phyloP scores from a whole-genome alignment of 2,888 invertebrate species.

The Ophioninae sp. region DNA sequence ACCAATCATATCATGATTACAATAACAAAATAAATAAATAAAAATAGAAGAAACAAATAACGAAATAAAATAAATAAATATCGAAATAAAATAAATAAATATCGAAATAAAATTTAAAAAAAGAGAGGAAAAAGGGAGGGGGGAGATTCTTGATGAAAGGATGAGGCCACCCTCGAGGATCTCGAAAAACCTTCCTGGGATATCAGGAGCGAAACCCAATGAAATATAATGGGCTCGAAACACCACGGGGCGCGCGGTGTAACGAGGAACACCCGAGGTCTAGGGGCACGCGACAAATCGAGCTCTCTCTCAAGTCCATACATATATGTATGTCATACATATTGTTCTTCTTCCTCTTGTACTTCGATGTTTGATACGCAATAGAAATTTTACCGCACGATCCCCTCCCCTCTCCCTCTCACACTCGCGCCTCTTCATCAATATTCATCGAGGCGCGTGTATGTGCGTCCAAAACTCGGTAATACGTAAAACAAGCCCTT shows the following conservation, averaged over 20 bases:
- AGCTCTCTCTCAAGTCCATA: constrained; percentile 36
- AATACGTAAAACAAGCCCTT: constrained; percentile 46
- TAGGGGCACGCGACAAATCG: constrained; percentile 70
- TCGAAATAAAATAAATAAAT: too few relatives aligned
- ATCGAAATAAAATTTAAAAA: too few relatives aligned
- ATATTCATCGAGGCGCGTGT: constrained; percentile 54
- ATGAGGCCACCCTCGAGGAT: constrained; percentile 67
- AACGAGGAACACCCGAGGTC: constrained; percentile 73
- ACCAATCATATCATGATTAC: too few relatives aligned
- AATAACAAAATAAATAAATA: too few relatives aligned
- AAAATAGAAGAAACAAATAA: too few relatives aligned
- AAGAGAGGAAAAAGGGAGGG: not conserved
- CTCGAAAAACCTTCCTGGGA: constrained; percentile 59
- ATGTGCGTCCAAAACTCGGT: constrained; percentile 20
- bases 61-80: too few relatives aligned
- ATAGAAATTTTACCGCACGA: constrained; percentile 26
- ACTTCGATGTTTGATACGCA: constrained; percentile 47
- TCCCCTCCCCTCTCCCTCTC: not conserved
- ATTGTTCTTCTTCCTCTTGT: constrained; percentile 42
- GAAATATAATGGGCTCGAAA: constrained; percentile 74
- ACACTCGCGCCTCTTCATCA: constrained; percentile 38
- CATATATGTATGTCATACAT: constrained; percentile 24
- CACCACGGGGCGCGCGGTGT: constrained; percentile 71
- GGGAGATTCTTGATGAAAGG: constrained; percentile 28
- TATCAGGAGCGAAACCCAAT: constrained; percentile 62